Percentiles rank a stretch among this genome's conserved stretches.
Evolutionary conservation across 2,113 vertebrate genomes (phyloP).

Genomic region (Prolemur simus): DNA sequence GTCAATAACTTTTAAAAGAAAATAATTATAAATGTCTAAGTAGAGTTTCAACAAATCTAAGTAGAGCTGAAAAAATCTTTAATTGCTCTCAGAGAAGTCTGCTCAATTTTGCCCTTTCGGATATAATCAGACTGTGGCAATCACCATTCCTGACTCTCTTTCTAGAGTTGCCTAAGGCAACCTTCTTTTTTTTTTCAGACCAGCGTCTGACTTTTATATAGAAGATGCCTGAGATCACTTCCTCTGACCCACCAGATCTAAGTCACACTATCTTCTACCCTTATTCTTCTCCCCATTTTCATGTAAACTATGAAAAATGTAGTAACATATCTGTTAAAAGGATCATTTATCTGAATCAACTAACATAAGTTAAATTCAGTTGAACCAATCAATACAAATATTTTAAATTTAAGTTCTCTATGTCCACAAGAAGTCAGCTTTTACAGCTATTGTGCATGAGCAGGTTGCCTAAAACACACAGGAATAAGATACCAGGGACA

Average conservation of each 20-base stretch:
- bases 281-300: neutral
- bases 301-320: neutral
- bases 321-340: neutral
- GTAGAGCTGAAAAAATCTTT: conserved; percentile 31
- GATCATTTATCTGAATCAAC: neutral
- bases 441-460: neutral
- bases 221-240: neutral
- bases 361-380: conserved; percentile 21
- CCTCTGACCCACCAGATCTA: neutral
- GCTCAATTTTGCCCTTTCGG: neutral
- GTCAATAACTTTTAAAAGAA: neutral
- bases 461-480: neutral
- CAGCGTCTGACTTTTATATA: neutral
- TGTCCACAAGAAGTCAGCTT: neutral
- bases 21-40: conserved; percentile 18
- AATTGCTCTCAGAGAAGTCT: neutral
- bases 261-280: neutral
- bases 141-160: neutral
- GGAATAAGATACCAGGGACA: neutral
- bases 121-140: neutral
- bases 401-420: neutral
- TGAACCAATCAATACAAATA: neutral
- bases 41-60: neutral
- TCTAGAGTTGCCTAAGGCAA: neutral
- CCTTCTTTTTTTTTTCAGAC: neutral